Evolutionary conservation across 2,888 invertebrate genomes (phyloP).

Genomic region (Uloborus plumipes): DNA sequence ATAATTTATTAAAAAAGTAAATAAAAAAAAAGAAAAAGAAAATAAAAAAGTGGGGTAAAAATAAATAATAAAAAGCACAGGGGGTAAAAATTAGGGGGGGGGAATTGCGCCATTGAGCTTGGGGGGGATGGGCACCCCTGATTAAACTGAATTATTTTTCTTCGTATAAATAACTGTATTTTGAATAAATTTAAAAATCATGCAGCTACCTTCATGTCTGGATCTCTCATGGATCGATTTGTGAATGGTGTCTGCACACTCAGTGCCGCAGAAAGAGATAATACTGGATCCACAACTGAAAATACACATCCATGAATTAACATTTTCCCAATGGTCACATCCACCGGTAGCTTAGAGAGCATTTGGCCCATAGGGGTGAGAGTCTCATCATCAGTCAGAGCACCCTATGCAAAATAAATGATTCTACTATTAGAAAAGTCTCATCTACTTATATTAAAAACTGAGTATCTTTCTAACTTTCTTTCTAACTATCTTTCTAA

Average conservation of each 20-base stretch:
- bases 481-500: too few species aligned
- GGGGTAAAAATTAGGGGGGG: too few species aligned
- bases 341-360: slow-evolving; percentile 90
- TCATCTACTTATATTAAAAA: too few species aligned
- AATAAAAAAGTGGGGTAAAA: too few species aligned
- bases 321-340: slow-evolving; percentile 95
- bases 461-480: too few species aligned
- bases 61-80: too few species aligned
- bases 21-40: too few species aligned
- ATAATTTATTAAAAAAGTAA: too few species aligned
- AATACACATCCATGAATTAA: slow-evolving; percentile 91
- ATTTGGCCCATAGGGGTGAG: slow-evolving; percentile 89
- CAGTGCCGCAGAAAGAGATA: slow-evolving; percentile 90
- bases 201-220: slow-evolving; percentile 80
- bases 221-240: slow-evolving; percentile 86
- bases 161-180: too few species aligned
- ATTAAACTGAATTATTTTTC: too few species aligned
- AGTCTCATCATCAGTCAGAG: slow-evolving; percentile 83
- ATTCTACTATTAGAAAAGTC: neutral
- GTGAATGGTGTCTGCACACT: slow-evolving; percentile 95
- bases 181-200: neutral
- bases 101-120: too few species aligned
- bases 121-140: too few species aligned
- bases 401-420: slow-evolving; percentile 76
- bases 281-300: slow-evolving; percentile 83